Evolutionary conservation across 2,888 invertebrate species (phyloP).

Genomic region (Ornithoptera priamus): DNA sequence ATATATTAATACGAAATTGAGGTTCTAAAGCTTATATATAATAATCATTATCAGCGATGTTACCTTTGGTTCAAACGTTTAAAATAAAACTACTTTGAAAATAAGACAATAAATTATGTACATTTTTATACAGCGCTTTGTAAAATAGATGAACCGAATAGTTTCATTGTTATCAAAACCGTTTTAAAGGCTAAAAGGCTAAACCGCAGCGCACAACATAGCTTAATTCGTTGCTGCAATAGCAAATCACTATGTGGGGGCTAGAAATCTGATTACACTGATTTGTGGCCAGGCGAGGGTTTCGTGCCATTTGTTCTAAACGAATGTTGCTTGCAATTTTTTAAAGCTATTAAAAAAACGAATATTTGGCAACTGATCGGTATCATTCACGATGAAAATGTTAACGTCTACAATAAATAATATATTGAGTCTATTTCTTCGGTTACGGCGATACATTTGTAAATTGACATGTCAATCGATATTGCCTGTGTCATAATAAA

Average conservation of each 20-base stretch:
- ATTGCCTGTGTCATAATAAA: not conserved
- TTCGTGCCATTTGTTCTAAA: conserved; percentile 23
- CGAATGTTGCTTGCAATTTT: conserved; percentile 14
- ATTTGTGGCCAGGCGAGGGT: conserved; percentile 63
- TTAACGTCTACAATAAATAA: not conserved
- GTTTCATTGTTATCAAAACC: conserved; percentile 6
- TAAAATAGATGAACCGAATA: not conserved
- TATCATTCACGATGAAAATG: not conserved
- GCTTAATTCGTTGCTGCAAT: conserved; percentile 60
- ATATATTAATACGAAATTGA: too few species aligned
- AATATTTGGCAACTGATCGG: not conserved
- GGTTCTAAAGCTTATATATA: too few species aligned
- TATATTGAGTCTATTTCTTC: not conserved
- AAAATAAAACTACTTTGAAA: too few species aligned
- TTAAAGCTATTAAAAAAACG: conserved; percentile 3
- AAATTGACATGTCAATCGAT: not conserved
- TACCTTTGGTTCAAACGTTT: too few species aligned
- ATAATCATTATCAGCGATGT: too few species aligned
- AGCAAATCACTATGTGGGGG: conserved; percentile 52
- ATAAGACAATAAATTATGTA: too few species aligned
- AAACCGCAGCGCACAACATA: conserved; percentile 28
- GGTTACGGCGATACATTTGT: conserved; percentile 1
- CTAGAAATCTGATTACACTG: conserved; percentile 74
- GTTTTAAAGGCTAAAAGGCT: conserved; percentile 1
- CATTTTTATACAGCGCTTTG: too few species aligned